These are phyloP conservation scores for Danio tinwini DNA, from an alignment of 2,797 vertebrate genomes.

Conservation along the genomic window DNA sequence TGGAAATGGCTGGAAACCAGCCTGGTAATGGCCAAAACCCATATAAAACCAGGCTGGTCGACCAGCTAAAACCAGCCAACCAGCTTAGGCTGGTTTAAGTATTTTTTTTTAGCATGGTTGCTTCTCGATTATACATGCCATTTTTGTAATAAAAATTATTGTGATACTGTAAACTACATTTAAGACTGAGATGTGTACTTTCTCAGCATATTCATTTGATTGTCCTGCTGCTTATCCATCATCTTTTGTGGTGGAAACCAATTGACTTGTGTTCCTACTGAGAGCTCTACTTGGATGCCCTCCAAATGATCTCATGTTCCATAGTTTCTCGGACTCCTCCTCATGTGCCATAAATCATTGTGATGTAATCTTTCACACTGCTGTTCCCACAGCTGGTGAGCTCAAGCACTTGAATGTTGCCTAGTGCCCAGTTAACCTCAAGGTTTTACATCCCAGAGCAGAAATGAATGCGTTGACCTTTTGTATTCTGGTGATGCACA, in stretches of 20 bases:
- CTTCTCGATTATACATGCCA: not conserved
- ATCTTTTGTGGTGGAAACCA: slow-evolving; percentile 76
- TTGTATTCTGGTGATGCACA: slow-evolving; percentile 14
- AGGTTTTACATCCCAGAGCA: slow-evolving; percentile 16
- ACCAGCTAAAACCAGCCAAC: no score
- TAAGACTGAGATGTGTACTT: slow-evolving; percentile 25
- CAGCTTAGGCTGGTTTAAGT: no score
- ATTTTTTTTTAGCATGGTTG: no score
- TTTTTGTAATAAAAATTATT: slow-evolving; percentile 7
- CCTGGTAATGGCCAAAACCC: no score
- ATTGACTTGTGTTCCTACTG: slow-evolving; percentile 77
- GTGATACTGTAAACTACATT: not conserved
- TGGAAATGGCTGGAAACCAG: no score
- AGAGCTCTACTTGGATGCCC: slow-evolving; percentile 73
- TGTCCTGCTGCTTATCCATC: slow-evolving; percentile 71
- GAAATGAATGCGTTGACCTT: not conserved
- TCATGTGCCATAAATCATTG: slow-evolving; percentile 76
- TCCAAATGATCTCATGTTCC: slow-evolving; percentile 78
- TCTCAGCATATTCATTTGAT: slow-evolving; percentile 60
- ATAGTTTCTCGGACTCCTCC: slow-evolving; percentile 58
- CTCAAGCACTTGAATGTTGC: slow-evolving; percentile 60
- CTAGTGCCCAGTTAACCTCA: slow-evolving; percentile 68
- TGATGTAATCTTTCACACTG: slow-evolving; percentile 83
- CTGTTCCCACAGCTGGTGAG: slow-evolving; percentile 48
- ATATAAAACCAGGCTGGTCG: no score